Evolutionary conservation across 2,888 invertebrate genomes (phyloP).

Genomic region (Nemotelus pantherinus): DNA sequence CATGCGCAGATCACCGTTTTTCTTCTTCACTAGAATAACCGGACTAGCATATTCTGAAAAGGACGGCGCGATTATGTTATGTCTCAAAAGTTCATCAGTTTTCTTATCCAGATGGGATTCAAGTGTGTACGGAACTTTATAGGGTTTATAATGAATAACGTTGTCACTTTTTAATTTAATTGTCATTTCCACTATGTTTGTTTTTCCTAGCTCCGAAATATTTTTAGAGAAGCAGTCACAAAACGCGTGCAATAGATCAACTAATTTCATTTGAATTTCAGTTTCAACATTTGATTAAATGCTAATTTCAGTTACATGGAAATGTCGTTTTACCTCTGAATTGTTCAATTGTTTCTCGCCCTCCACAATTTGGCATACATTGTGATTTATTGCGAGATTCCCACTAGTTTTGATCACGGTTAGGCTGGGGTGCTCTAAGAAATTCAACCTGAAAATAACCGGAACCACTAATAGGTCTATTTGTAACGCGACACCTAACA

Average conservation of each 20-base stretch:
- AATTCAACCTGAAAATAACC: neutral
- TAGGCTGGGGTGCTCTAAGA: neutral
- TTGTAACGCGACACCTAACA: neutral
- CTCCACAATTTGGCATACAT: neutral
- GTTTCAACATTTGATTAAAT: neutral
- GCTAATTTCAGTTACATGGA: neutral
- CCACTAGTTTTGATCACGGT: neutral
- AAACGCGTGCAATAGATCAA: neutral
- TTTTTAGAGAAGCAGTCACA: neutral
- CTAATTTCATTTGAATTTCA: neutral
- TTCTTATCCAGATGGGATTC: neutral
- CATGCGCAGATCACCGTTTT: neutral
- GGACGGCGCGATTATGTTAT: neutral
- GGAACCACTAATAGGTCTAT: slow-evolving; percentile 11
- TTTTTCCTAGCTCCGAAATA: neutral
- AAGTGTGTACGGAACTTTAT: neutral
- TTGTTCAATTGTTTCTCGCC: neutral
- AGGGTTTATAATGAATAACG: neutral
- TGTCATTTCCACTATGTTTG: neutral
- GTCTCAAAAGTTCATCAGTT: neutral
- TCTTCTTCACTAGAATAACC: neutral
- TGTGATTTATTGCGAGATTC: neutral
- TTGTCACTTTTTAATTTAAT: neutral
- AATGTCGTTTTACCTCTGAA: neutral
- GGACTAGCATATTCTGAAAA: neutral